Conservation (phyloP, 35 echinoderm and acorn worm genomes). For the Eucidaris tribuloides region DNA sequence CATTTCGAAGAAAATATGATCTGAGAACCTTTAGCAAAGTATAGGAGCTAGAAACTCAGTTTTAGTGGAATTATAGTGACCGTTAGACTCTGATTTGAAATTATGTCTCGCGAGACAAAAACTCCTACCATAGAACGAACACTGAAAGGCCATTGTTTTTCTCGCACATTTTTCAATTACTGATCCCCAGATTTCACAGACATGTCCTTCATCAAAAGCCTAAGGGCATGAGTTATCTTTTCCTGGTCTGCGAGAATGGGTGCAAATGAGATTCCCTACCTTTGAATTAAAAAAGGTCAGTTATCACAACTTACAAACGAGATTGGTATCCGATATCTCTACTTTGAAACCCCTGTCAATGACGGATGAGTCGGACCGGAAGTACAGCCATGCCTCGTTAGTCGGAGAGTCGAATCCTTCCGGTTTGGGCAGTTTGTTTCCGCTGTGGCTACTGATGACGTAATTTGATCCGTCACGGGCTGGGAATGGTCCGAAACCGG, state of each 20-base stretch:
- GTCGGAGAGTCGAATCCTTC: slow-evolving; percentile 30
- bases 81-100: no score
- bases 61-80: no score
- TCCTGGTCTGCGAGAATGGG: not conserved
- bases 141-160: not conserved
- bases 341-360: slow-evolving; percentile 78
- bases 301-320: slow-evolving; percentile 17
- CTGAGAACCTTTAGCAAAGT: no score
- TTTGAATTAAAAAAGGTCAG: no score
- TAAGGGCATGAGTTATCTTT: not conserved
- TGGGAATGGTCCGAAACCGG: slow-evolving; percentile 58
- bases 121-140: no score
- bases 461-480: slow-evolving; percentile 72
- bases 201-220: not conserved
- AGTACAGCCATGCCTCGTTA: slow-evolving; percentile 55
- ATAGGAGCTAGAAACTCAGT: no score
- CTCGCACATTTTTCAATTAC: not conserved
- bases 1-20: no score
- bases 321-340: slow-evolving; percentile 33
- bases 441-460: slow-evolving; percentile 50
- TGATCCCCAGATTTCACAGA: not conserved
- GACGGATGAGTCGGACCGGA: slow-evolving; percentile 50
- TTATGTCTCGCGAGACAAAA: no score
- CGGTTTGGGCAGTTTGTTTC: slow-evolving; percentile 48
- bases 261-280: not conserved